phyloP scores from a whole-genome alignment of 2,888 invertebrate genomes.

The Epinotia demarniana region DNA sequence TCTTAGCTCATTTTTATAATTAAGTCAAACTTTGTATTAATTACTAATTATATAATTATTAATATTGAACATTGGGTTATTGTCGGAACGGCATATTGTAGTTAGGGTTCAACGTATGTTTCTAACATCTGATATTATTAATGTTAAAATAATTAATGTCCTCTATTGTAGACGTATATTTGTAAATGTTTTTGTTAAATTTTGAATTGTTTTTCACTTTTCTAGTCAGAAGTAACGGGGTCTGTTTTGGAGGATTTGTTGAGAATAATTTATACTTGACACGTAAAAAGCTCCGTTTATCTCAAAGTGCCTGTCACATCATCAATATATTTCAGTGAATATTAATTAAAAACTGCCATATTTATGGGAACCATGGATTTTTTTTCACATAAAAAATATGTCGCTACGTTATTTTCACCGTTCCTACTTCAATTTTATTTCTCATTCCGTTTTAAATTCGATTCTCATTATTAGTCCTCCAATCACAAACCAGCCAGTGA shows the following conservation, averaged over 20 bases:
- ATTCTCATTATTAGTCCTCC: conserved; percentile 58
- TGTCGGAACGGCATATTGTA: conserved; percentile 52
- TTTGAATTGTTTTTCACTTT: conserved; percentile 72
- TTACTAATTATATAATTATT: conserved; percentile 31
- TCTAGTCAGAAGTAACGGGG: conserved; percentile 81
- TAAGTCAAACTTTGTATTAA: conserved; percentile 34
- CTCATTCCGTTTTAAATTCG: background rate
- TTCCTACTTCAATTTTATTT: background rate
- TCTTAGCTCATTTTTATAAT: conserved; percentile 39
- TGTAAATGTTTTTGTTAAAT: conserved; percentile 67
- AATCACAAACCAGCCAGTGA: conserved; percentile 64
- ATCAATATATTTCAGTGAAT: too few relatives aligned
- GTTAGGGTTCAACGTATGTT: conserved; percentile 63
- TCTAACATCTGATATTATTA: conserved; percentile 59
- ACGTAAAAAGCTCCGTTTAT: too few relatives aligned
- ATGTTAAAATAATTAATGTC: conserved; percentile 61
- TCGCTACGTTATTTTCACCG: background rate
- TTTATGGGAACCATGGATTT: background rate
- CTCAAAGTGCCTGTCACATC: too few relatives aligned
- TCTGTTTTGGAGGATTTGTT: conserved; percentile 61
- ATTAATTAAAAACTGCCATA: background rate
- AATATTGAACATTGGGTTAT: conserved; percentile 42
- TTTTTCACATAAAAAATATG: background rate
- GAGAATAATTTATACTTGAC: background rate
- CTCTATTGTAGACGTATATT: conserved; percentile 64